Evolutionary conservation across 2,888 invertebrate species (phyloP).

Genomic region (Drosophila nr. medialis): DNA sequence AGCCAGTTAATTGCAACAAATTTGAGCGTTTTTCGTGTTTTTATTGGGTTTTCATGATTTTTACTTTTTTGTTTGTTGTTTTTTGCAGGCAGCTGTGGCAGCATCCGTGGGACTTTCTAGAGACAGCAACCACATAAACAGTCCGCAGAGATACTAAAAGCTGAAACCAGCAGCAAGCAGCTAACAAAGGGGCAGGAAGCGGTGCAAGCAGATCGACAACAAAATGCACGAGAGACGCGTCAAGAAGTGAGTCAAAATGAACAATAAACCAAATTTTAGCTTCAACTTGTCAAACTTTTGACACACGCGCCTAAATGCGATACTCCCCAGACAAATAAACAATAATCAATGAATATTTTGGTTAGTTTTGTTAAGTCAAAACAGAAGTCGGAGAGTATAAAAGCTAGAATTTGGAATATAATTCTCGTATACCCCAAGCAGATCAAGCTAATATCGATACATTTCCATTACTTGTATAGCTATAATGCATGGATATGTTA

Average conservation of each 20-base stretch:
- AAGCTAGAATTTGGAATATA: not conserved
- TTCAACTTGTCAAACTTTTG: not conserved
- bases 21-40: conserved; percentile 27
- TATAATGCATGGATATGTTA: not conserved
- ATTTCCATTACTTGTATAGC: not conserved
- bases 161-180: not conserved
- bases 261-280: no score
- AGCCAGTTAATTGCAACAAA: conserved; percentile 64
- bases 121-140: conserved; percentile 34
- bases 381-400: not conserved
- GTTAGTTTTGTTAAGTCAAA: not conserved
- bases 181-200: not conserved
- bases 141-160: conserved; percentile 14
- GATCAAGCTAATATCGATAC: not conserved
- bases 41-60: conserved; percentile 9
- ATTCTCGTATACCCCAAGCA: no score
- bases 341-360: not conserved
- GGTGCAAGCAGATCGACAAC: conserved; percentile 1
- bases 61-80: conserved; percentile 2
- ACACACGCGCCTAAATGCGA: not conserved
- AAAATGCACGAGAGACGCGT: conserved; percentile 83
- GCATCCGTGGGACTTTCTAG: conserved; percentile 57
- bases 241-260: conserved; percentile 77
- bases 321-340: not conserved
- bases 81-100: conserved; percentile 50